Conservation (phyloP, 2,113 vertebrate genomes). For the Illadopsis cleaveri region DNA sequence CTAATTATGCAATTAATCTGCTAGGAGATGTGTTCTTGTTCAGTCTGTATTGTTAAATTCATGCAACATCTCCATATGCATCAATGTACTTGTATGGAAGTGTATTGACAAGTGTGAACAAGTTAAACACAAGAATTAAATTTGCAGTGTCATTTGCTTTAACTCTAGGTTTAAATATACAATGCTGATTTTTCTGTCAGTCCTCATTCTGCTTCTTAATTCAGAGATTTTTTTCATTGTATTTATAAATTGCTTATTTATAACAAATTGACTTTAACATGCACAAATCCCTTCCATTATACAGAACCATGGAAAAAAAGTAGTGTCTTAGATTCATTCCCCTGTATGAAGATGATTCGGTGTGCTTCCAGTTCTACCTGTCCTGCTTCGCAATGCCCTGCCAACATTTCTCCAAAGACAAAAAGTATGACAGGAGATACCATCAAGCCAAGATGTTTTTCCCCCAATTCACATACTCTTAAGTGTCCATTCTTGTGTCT, state of each 20-base stretch:
- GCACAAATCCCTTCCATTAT: background rate
- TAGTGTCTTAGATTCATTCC: too few relatives aligned
- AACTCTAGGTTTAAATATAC: background rate
- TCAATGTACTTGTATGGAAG: background rate
- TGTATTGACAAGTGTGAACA: slow-evolving; percentile 9
- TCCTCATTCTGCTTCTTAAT: background rate
- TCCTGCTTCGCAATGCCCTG: background rate
- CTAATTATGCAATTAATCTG: background rate
- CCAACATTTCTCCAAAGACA: background rate
- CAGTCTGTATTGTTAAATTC: slow-evolving; percentile 18
- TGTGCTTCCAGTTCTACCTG: background rate
- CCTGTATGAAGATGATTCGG: background rate
- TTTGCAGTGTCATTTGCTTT: background rate
- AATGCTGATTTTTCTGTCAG: background rate
- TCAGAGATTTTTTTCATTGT: background rate
- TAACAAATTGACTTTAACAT: background rate
- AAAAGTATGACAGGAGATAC: background rate
- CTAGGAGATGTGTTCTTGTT: background rate
- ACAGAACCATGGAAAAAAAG: background rate
- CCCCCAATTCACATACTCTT: background rate
- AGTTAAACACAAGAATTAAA: slow-evolving; percentile 7
- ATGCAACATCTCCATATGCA: background rate
- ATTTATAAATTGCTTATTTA: background rate
- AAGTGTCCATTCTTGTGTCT: background rate
- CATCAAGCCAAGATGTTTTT: background rate